These are phyloP conservation scores for Molossus molossus DNA, from an alignment of 2,797 vertebrate genomes.

Conservation along the genomic window DNA sequence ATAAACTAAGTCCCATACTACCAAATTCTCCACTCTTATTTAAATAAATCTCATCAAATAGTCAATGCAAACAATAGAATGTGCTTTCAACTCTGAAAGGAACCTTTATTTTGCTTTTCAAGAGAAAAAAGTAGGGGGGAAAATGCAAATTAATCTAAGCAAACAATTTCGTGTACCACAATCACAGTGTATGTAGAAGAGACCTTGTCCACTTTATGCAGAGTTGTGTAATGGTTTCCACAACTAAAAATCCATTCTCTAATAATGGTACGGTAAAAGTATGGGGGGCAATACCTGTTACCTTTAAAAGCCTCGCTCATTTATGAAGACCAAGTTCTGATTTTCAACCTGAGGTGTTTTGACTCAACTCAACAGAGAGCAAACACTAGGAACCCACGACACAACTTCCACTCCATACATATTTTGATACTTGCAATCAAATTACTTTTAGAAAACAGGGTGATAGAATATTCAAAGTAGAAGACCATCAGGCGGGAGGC, in stretches of 20 bases:
- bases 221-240: neutral
- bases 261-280: neutral
- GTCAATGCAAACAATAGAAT: conserved; percentile 15
- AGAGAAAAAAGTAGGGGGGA: neutral
- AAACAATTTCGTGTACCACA: neutral
- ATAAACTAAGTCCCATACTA: conserved; percentile 43
- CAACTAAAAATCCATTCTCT: neutral
- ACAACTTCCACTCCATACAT: neutral
- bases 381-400: neutral
- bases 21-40: neutral
- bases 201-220: conserved; percentile 23
- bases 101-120: conserved; percentile 60
- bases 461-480: conserved; percentile 31
- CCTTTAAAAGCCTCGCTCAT: neutral
- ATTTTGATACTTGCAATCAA: conserved; percentile 47
- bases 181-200: neutral
- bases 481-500: neutral
- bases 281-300: neutral
- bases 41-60: conserved; percentile 22
- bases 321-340: neutral
- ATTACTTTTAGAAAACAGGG: neutral
- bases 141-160: conserved; percentile 22
- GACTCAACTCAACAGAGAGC: neutral
- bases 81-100: conserved; percentile 58
- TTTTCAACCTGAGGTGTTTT: conserved; percentile 10